phyloP scores from a whole-genome alignment of 2,888 invertebrate species.

The Craniophora ligustri region DNA sequence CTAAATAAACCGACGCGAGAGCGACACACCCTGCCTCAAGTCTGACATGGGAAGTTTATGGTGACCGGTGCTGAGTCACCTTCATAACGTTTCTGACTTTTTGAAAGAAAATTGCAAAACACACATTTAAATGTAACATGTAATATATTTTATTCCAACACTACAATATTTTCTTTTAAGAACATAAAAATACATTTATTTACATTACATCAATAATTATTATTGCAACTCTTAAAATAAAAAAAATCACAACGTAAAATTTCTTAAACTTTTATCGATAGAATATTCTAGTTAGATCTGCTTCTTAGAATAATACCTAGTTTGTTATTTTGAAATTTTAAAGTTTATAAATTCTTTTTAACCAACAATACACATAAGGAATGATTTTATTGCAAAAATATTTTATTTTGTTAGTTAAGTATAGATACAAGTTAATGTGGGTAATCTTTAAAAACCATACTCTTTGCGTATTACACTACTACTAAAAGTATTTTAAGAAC shows the following conservation, averaged over 20 bases:
- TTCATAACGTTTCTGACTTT: too few relatives aligned
- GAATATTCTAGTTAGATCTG: constrained; percentile 49
- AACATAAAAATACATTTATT: constrained; percentile 73
- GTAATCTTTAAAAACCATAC: neutral
- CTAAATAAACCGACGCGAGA: too few relatives aligned
- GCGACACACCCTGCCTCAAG: too few relatives aligned
- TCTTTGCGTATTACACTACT: too few relatives aligned
- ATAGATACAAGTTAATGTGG: neutral
- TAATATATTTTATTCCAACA: constrained; percentile 81
- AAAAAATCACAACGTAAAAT: constrained; percentile 74
- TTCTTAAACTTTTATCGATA: constrained; percentile 36
- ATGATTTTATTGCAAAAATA: constrained; percentile 26
- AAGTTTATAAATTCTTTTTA: constrained; percentile 14
- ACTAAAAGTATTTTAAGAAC: too few relatives aligned
- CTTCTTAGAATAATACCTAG: constrained; percentile 22
- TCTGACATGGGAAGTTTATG: too few relatives aligned
- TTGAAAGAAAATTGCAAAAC: constrained; percentile 11
- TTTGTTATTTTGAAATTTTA: neutral
- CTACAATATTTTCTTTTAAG: constrained; percentile 73
- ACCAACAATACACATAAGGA: constrained; percentile 24
- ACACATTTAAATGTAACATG: constrained; percentile 71
- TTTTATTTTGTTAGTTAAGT: neutral
- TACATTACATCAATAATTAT: constrained; percentile 72
- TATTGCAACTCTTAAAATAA: constrained; percentile 75
- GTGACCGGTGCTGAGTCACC: too few relatives aligned